Evolutionary conservation across 2,888 invertebrate genomes (phyloP).

Genomic region (Noctua fimbriata): DNA sequence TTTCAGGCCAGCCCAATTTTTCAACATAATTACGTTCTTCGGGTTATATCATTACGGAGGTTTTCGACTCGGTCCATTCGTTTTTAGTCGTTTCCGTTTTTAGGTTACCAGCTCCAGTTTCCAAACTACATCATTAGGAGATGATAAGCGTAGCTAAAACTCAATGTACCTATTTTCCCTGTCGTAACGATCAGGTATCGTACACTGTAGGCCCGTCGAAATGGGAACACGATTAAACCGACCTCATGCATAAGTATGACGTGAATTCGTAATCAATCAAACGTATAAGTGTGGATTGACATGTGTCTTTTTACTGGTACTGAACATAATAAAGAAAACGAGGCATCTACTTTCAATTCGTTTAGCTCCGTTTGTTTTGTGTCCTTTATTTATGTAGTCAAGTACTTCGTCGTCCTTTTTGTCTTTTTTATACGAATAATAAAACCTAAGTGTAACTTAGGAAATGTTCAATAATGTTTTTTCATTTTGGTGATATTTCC

Average conservation of each 20-base stretch:
- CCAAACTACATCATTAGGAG: conserved; percentile 20
- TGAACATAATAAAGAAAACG: conserved; percentile 60
- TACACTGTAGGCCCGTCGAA: conserved; percentile 9
- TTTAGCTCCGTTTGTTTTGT: conserved; percentile 57
- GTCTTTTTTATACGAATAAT: conserved; percentile 62
- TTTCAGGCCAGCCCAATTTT: conserved; percentile 29
- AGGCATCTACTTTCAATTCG: conserved; percentile 57
- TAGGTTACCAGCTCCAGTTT: conserved; percentile 11
- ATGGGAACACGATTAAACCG: conserved; percentile 35
- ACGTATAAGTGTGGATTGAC: conserved; percentile 58
- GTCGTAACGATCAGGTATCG: conserved; percentile 23
- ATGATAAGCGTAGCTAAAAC: conserved; percentile 24
- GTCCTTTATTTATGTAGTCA: conserved; percentile 61
- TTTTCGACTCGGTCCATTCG: neutral
- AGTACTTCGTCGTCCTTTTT: conserved; percentile 49
- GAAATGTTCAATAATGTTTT: conserved; percentile 45
- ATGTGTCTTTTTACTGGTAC: conserved; percentile 52
- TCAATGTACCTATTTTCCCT: conserved; percentile 6
- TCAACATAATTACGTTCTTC: conserved; percentile 6
- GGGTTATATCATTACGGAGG: neutral
- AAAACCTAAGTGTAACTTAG: conserved; percentile 58
- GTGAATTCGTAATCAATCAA: conserved; percentile 63
- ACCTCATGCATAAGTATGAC: conserved; percentile 39
- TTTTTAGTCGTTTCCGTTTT: conserved; percentile 4
- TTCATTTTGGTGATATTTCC: conserved; percentile 24